phyloP scores from a whole-genome alignment of 2,797 vertebrate species.

The Myotis myotis region DNA sequence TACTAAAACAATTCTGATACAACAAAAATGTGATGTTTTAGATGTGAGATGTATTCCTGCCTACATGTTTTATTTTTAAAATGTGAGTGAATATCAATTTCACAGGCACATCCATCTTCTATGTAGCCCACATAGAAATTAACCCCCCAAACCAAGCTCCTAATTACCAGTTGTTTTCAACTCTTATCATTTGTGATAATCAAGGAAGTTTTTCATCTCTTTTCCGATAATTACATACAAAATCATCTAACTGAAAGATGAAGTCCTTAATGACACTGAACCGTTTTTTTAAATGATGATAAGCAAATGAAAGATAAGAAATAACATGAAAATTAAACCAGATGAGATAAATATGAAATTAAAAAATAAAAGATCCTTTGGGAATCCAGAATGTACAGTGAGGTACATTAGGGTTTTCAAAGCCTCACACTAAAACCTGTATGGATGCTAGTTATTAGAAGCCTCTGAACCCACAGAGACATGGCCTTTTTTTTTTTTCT shows the following conservation, averaged over 20 bases:
- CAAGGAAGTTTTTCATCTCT: constrained; percentile 51
- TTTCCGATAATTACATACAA: constrained; percentile 62
- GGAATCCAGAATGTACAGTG: not conserved
- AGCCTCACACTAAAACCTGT: constrained; percentile 31
- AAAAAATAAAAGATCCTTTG: constrained; percentile 1
- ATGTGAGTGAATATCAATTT: constrained; percentile 56
- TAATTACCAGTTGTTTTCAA: constrained; percentile 55
- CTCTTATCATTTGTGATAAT: constrained; percentile 57
- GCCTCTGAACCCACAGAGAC: not conserved
- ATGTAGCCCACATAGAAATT: not conserved
- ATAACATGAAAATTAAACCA: constrained; percentile 69
- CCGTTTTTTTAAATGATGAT: constrained; percentile 62
- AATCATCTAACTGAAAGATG: constrained; percentile 68
- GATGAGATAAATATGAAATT: not conserved
- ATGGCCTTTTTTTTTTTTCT: not conserved
- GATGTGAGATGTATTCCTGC: not conserved
- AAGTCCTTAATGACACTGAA: constrained; percentile 64
- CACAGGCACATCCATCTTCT: constrained; percentile 21
- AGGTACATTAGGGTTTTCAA: constrained; percentile 34
- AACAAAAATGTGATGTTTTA: constrained; percentile 32
- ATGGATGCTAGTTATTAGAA: not conserved
- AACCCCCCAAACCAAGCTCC: constrained; percentile 32
- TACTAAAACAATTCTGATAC: not conserved
- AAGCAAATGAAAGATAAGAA: constrained; percentile 60
- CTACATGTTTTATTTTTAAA: not conserved